Conservation (phyloP, 2,797 vertebrate genomes). For the Arctocebus calabarensis region DNA sequence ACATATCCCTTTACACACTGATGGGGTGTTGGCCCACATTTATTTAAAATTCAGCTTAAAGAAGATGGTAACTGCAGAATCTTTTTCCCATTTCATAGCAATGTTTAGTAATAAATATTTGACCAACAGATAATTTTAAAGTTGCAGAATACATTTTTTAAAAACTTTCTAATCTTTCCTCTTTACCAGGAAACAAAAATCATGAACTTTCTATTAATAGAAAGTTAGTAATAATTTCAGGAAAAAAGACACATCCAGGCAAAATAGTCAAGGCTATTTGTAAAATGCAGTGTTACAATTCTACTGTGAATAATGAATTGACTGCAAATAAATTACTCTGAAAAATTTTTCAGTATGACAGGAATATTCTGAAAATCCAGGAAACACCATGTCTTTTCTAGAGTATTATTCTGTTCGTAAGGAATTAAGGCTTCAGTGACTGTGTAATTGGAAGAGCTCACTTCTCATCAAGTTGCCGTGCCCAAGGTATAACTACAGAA, state of each 20-base stretch:
- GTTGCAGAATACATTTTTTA: conserved; percentile 80
- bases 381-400: conserved; percentile 20
- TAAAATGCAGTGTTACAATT: conserved; percentile 68
- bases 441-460: neutral
- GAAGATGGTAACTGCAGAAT: neutral
- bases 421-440: conserved; percentile 73
- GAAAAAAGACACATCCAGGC: conserved; percentile 90
- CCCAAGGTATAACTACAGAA: too few species aligned
- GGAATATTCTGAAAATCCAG: conserved; percentile 55
- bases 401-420: conserved; percentile 15
- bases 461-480: neutral
- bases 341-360: conserved; percentile 49
- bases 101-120: conserved; percentile 73
- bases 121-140: conserved; percentile 69
- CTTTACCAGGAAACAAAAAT: too few species aligned
- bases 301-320: conserved; percentile 41
- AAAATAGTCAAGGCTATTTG: conserved; percentile 73
- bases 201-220: too few species aligned
- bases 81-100: conserved; percentile 27
- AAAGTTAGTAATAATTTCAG: conserved; percentile 76
- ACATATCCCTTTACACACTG: neutral
- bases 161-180: neutral
- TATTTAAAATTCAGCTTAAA: neutral
- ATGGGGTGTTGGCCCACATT: neutral
- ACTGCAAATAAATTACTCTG: conserved; percentile 54